Percentiles rank a stretch among this genome's conserved stretches.
These are phyloP conservation scores for Hypercompe scribonia DNA, from an alignment of 2,888 invertebrate genomes.

Conservation along the genomic window DNA sequence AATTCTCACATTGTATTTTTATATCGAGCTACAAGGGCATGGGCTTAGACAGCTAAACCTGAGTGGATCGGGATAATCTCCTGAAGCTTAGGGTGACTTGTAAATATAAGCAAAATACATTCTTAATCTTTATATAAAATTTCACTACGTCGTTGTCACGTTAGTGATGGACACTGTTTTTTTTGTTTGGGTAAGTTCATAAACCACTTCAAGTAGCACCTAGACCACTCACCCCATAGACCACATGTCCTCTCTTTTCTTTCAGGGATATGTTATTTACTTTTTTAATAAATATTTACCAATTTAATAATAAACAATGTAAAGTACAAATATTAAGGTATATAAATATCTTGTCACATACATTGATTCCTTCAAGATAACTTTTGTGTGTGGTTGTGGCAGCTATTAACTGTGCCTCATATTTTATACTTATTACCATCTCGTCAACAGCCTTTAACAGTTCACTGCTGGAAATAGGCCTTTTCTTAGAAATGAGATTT, in stretches of 20 bases:
- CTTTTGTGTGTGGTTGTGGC: not conserved
- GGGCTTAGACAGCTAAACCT: not conserved
- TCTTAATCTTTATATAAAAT: not conserved
- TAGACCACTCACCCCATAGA: not conserved
- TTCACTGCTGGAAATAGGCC: no score
- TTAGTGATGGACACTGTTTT: not conserved
- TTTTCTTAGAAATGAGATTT: no score
- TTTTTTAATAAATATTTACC: not conserved
- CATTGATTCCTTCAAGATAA: not conserved
- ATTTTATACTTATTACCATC: no score
- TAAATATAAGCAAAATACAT: slow-evolving; percentile 1
- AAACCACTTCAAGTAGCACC: not conserved
- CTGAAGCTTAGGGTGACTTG: not conserved
- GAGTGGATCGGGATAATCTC: slow-evolving; percentile 12
- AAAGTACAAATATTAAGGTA: not conserved
- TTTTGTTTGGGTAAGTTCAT: not conserved
- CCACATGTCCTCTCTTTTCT: not conserved
- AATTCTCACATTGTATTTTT: slow-evolving; percentile 13
- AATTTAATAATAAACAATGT: not conserved
- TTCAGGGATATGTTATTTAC: not conserved
- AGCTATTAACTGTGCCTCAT: not conserved
- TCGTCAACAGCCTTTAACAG: no score
- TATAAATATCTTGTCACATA: not conserved
- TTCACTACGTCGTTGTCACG: not conserved
- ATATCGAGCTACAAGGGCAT: slow-evolving; percentile 6